Evolutionary conservation across 30 jellyfish, hydroid and myxozoan genomes (phyloP), one percentile per base, ranked within the genome.

Genomic region (Aurelia aurita complex sp. Pacific): DNA sequence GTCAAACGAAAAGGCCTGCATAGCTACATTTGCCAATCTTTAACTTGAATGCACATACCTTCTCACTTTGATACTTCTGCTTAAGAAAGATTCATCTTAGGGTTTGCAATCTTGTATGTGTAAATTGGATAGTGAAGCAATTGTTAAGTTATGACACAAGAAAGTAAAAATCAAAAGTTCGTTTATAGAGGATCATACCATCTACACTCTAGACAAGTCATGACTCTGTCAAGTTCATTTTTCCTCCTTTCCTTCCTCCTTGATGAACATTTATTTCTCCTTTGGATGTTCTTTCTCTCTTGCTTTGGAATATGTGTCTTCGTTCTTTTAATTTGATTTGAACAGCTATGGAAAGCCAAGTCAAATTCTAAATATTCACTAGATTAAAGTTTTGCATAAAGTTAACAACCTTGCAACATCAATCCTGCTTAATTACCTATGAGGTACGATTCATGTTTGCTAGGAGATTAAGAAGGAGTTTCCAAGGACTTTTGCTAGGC

Each of bases 191-290:
- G 52, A 9, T 40, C 88, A 9, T 63, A 84, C 93, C 93, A 84
- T 40, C 82, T 84, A 67, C 87, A 84, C 11, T 84, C 85, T 5
- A 77, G 51, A 73, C 93, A 84, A 35, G 93, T 84, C 64, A 84
- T 34, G 42, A 84, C 77, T 10, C 77, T 53, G 61, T 84, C 69
- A 73, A 84, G 69, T 12, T 84, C 93, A 16, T 68, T 63, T 50
- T 63, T 71, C 82, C 93, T 55, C 35, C 78, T 73, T 46, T 46
- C 74, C 71, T 57, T 46, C 35, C 67, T 84, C 55, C 67, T 38
- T 52, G 93, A 73, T 0, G 84, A 34, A 50, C 67, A 68, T n/a
- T 73, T 84, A 32, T 51, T 54, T 52, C 83, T 84, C 40, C 72
- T 84, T 46, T 46, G 57, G 8, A 46, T 7, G 46, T 54, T 35